Evolutionary conservation across 2,888 invertebrate species (phyloP), one percentile per base, ranked within the genome.

Genomic region (Drosophila subsilvestris): DNA sequence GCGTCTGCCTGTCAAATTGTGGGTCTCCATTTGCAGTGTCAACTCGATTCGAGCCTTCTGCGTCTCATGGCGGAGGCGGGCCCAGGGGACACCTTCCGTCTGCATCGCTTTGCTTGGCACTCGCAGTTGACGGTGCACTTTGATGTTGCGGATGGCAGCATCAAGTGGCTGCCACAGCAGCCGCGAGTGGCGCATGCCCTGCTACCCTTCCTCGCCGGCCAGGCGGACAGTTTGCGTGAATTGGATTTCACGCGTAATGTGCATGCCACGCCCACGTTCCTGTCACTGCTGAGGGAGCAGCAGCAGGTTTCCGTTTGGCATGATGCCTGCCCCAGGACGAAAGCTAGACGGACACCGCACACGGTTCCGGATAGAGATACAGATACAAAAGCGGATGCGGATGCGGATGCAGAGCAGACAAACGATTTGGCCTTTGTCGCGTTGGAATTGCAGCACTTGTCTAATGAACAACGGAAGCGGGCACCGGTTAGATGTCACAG

Each of bases 181-280:
- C 74, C 88, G 75, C 81, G 76, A 63, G 73, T 78, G 63, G 65
- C 75, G 44, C 70, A 57, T 48, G 74, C 73, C 20, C 50, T 86
- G 42, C 72, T 78, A 17, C 66, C 70, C 47, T 86, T 86, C 29
- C 62, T 86, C 61, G 75, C 62, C 72, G 58, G 58, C 32, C 86
- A 88, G 63, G 60, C 74, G 55, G 45, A n/a, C 8, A 76, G 73
- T 63, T 60, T 86, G 76, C 61, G 63, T 71, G 74, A 84, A 80
- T 73, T 86, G 69, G 88, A 88, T 77, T 83, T 86, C 43, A 84
- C 73, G 66, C 74, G 76, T 43, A 86, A 88, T 79, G 74, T 77
- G 18, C 81, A 81, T 65, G 86, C 76, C 67, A 80, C 86, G 53
- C 76, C 87, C 73, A 73, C 80, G 61, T 83, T 88, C 63, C 63